Base-by-base conservation (phyloP, 2,113 vertebrate species). In the Vanacampus margaritifer region DNA sequence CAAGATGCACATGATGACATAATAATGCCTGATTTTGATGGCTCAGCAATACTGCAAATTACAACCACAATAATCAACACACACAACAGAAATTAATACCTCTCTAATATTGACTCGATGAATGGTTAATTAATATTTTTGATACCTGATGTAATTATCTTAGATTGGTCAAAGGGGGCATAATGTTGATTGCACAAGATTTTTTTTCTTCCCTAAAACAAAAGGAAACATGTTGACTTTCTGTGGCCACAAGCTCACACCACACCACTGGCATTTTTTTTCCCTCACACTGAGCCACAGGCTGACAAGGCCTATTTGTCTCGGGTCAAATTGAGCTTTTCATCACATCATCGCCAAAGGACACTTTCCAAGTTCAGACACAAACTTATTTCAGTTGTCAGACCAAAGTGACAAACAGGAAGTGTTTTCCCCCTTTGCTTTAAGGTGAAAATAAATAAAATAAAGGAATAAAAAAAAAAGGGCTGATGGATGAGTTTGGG, bases 221-320 rank as follows among this genome's bases (percentile, higher is more conserved):
- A 64, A 53, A 0, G 16, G 57, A 16, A 67, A 48, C 32, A 19
- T 13, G 2, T 24, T 43, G 41, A 50, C 32, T 45, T 51, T 43
- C 16, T 0, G 19, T 51, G 43, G 56, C 69, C 28, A 0, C 23
- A 48, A 36, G 58, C 51, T 81, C 58, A 65, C 67, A 51, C 69
- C 50, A 0, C 39, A 1, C 60, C n/a, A 66, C 68, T 68, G 53
- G 46, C 70, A 79, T 65, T 81, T 84, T 78, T 75, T 82, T 82
- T 84, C 69, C 61, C 57, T 73, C 75, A 48, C 50, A 64, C 54
- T 46, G 36, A 73, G 68, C 78, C 39, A 50, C 67, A 50, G 56
- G 65, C 54, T 80, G 86, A 90, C 86, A 89, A 89, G 87, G 84
- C 85, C 71, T 83, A 88, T 85, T 78, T 80, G 69, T 74, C 76